A percentile compares a stretch with the other conserved stretches of the same genome.
Evolutionary conservation across 2,113 vertebrate genomes (phyloP).

Genomic region (Lagopus muta): DNA sequence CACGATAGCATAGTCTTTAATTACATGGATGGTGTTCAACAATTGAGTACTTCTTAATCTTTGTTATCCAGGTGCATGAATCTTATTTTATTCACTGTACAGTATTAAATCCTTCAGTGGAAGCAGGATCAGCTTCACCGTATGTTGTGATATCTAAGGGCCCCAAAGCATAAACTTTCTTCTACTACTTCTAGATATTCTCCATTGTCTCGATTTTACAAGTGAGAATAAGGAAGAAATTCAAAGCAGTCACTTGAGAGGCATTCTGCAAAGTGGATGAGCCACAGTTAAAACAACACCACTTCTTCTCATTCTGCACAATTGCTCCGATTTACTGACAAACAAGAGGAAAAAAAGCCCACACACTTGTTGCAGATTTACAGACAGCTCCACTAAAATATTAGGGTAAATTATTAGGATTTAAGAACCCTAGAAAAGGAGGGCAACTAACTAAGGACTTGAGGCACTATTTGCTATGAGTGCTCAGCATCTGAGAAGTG

Average conservation of each 20-base stretch:
- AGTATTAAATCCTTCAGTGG: neutral
- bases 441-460: neutral
- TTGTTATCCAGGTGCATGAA: neutral
- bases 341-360: neutral
- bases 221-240: neutral
- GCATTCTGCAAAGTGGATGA: neutral
- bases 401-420: neutral
- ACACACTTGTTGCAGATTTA: neutral
- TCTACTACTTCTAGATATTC: neutral
- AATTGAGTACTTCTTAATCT: neutral
- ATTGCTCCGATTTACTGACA: neutral
- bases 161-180: neutral
- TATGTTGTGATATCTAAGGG: neutral
- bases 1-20: neutral
- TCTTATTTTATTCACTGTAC: neutral
- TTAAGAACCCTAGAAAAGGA: neutral
- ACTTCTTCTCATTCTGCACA: neutral
- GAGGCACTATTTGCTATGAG: neutral
- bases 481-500: neutral
- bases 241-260: constrained; percentile 11
- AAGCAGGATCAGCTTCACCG: neutral
- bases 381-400: neutral
- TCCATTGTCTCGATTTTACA: neutral
- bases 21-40: constrained; percentile 3
- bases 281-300: neutral